Evolutionary conservation across 2,888 invertebrate genomes (phyloP).

Genomic region (Drosophila antonietae): DNA sequence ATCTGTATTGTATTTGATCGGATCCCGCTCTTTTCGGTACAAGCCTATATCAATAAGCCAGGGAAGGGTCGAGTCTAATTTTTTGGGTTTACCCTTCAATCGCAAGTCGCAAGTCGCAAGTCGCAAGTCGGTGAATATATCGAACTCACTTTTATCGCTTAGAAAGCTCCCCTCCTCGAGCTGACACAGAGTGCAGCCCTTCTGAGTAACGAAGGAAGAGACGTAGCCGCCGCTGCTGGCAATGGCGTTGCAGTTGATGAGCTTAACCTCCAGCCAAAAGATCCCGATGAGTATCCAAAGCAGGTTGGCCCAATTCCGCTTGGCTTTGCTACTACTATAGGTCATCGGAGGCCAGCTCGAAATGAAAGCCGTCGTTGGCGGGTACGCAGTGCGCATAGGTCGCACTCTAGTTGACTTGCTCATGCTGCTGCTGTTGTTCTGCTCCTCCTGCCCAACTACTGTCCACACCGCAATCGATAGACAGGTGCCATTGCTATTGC

Average conservation of each 20-base stretch:
- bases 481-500: conserved; percentile 1
- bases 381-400: background rate
- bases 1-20: too few relatives aligned
- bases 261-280: conserved; percentile 82
- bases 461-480: conserved; percentile 48
- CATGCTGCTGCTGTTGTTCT: conserved; percentile 4
- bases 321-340: conserved; percentile 52
- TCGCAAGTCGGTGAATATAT: background rate
- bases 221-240: conserved; percentile 57
- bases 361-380: conserved; percentile 13
- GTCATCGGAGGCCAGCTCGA: conserved; percentile 32
- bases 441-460: conserved; percentile 30
- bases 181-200: conserved; percentile 67
- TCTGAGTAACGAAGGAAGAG: conserved; percentile 62
- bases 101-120: too few relatives aligned
- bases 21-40: too few relatives aligned
- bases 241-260: conserved; percentile 79
- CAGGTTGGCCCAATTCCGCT: conserved; percentile 70
- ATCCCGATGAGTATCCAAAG: conserved; percentile 83
- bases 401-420: background rate
- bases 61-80: too few relatives aligned
- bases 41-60: too few relatives aligned
- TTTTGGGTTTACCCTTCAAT: too few relatives aligned
- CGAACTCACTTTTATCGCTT: conserved; percentile 54
- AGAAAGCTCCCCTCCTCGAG: conserved; percentile 54